Evolutionary conservation across 2,888 invertebrate species (phyloP).

Genomic region (Mythimna impura): DNA sequence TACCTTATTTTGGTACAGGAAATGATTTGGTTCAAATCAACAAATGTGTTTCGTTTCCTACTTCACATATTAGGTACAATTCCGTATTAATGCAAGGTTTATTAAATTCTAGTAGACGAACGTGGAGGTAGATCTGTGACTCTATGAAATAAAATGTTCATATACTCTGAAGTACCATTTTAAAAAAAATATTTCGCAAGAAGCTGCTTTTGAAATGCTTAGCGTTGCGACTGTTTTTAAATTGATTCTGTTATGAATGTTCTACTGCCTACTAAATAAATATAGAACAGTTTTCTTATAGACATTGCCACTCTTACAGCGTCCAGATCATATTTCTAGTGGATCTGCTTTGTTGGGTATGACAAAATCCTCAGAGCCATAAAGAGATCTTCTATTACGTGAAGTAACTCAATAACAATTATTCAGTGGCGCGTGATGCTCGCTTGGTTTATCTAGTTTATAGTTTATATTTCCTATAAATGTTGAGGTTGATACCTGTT

Average conservation of each 20-base stretch:
- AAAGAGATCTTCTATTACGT: constrained; percentile 49
- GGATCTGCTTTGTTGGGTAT: constrained; percentile 42
- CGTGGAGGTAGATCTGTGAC: too few species aligned
- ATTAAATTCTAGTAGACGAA: background rate
- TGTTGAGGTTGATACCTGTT: constrained; percentile 26
- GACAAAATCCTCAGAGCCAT: constrained; percentile 42
- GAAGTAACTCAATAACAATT: constrained; percentile 46
- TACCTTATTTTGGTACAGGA: constrained; percentile 7
- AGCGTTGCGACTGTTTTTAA: background rate
- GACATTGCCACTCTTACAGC: background rate
- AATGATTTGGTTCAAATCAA: background rate
- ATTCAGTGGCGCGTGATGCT: constrained; percentile 49
- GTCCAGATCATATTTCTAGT: constrained; percentile 24
- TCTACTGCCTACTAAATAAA: background rate
- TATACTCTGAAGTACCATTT: background rate
- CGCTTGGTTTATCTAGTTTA: constrained; percentile 15
- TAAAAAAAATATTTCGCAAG: background rate
- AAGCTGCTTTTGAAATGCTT: background rate
- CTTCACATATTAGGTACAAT: background rate
- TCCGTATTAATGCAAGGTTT: background rate
- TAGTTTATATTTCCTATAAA: constrained; percentile 32
- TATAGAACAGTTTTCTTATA: background rate
- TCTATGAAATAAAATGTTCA: background rate
- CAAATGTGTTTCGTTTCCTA: constrained; percentile 1
- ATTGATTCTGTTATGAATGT: background rate